Conservation (phyloP, 2,797 vertebrate species). For the Microcaecilia unicolor region DNA sequence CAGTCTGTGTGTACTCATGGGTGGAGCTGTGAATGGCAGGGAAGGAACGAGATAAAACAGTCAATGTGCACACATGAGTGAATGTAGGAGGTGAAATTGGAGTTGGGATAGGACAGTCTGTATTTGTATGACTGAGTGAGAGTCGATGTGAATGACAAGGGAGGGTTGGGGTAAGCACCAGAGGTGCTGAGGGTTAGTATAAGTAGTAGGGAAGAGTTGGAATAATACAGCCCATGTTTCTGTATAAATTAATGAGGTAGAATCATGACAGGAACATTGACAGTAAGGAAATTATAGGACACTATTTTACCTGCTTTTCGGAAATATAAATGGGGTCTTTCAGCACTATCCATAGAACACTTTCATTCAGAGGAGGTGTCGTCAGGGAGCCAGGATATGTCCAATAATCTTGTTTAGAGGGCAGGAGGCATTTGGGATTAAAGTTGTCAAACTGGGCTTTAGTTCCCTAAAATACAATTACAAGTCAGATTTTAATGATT, state of each 20-base stretch:
- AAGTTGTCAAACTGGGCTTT: conserved; percentile 78
- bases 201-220: no score
- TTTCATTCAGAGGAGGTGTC: conserved; percentile 85
- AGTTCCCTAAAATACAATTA: conserved; percentile 55
- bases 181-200: no score
- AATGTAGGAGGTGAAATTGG: no score
- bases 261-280: no score
- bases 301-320: conserved; percentile 87
- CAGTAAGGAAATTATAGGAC: no score
- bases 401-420: conserved; percentile 80
- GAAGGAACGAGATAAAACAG: no score
- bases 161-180: no score
- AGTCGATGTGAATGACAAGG: no score
- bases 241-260: background rate
- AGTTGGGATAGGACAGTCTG: background rate
- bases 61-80: no score
- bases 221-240: no score
- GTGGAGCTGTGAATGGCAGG: no score
- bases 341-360: conserved; percentile 86
- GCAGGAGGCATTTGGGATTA: conserved; percentile 87
- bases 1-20: background rate
- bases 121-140: no score
- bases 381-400: conserved; percentile 90
- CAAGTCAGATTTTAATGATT: background rate
- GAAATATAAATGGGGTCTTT: conserved; percentile 80